Percentiles rank a stretch among this genome's conserved stretches.
Conservation (phyloP, 2,888 invertebrate species). For the Criorhina ranunculi region DNA sequence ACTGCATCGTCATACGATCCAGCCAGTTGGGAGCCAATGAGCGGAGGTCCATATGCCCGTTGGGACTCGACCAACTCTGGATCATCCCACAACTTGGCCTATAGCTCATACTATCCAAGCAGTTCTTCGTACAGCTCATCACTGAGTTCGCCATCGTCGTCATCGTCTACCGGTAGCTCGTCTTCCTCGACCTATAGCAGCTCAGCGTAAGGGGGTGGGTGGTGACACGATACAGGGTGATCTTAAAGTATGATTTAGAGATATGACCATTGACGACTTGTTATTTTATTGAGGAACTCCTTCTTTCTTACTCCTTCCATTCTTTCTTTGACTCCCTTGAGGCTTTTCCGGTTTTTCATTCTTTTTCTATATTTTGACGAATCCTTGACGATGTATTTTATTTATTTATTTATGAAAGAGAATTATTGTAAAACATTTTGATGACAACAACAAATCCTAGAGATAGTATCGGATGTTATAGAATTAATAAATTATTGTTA, state of each 20-base stretch:
- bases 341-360: conserved; percentile 1
- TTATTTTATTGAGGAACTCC: conserved; percentile 31
- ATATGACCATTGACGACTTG: conserved; percentile 19
- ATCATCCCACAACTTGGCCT: conserved; percentile 87
- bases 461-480: conserved; percentile 59
- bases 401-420: conserved; percentile 69
- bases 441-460: conserved; percentile 58
- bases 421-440: conserved; percentile 43
- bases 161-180: conserved; percentile 80
- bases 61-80: conserved; percentile 87
- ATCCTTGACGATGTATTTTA: conserved; percentile 58
- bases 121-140: conserved; percentile 86
- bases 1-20: conserved; percentile 90
- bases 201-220: conserved; percentile 33
- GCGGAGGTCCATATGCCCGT: conserved; percentile 91
- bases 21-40: conserved; percentile 88
- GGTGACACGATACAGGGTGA: neutral
- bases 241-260: conserved; percentile 9
- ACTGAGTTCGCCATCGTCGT: conserved; percentile 80
- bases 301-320: too few relatives aligned
- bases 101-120: conserved; percentile 90
- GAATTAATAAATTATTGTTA: conserved; percentile 71
- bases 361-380: conserved; percentile 15
- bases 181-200: conserved; percentile 79
- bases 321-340: conserved; percentile 1